Percentiles rank a stretch among this genome's conserved stretches.
Evolutionary conservation across 2,888 invertebrate species (phyloP).

Genomic region (Lepidochrysops patricia): DNA sequence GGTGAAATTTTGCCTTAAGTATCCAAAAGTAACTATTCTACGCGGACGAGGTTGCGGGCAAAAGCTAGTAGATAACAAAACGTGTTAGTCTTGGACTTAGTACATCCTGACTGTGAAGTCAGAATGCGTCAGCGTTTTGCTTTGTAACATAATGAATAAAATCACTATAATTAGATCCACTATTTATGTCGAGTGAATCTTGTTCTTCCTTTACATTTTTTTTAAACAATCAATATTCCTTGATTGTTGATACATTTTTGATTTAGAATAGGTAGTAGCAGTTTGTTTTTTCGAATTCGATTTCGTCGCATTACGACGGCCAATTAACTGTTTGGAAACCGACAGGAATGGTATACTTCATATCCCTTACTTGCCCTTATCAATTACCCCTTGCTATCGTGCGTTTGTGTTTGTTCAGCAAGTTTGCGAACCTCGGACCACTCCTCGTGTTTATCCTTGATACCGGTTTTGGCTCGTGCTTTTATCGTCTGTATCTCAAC

Average conservation of each 20-base stretch:
- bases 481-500: neutral
- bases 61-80: no score
- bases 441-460: slow-evolving; percentile 16
- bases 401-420: slow-evolving; percentile 17
- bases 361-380: slow-evolving; percentile 6
- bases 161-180: neutral
- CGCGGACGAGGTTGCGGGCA: no score
- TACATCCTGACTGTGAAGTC: neutral
- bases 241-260: no score
- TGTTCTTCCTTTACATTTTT: neutral
- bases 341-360: neutral
- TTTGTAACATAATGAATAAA: slow-evolving; percentile 2
- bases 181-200: neutral
- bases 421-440: slow-evolving; percentile 21
- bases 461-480: neutral
- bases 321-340: neutral
- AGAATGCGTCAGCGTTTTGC: slow-evolving; percentile 3
- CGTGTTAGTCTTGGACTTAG: neutral
- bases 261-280: no score
- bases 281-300: no score
- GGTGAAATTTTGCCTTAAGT: no score
- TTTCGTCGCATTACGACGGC: neutral
- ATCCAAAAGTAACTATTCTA: no score
- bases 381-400: slow-evolving; percentile 20
- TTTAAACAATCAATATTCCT: no score